These are phyloP conservation scores for Albula goreensis DNA, from an alignment of 2,113 vertebrate species.

Conservation along the genomic window DNA sequence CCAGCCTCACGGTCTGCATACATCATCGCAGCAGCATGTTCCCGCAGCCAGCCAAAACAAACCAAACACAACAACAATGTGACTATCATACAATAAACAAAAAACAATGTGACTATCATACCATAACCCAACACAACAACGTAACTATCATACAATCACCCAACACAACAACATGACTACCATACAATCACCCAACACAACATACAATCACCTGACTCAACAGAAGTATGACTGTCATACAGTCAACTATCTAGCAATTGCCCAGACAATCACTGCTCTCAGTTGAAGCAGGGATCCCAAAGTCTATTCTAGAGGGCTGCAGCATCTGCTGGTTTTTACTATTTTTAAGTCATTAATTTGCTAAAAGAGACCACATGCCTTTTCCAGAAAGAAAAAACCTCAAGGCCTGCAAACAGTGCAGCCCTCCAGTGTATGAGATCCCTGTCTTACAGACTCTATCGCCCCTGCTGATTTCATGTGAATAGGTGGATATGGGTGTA, in stretches of 20 bases:
- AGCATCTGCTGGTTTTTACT: no score
- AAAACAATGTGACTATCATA: constrained; percentile 21
- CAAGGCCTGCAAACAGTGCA: no score
- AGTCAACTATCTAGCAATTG: neutral
- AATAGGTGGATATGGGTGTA: neutral
- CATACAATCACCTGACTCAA: no score
- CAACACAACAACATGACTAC: no score
- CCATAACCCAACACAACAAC: neutral
- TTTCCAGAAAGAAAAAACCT: no score
- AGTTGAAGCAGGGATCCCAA: no score
- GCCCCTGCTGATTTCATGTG: neutral
- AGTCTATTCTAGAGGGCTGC: no score
- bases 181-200: no score
- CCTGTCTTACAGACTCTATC: neutral
- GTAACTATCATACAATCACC: neutral
- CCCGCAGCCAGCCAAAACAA: constrained; percentile 50
- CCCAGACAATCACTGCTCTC: no score
- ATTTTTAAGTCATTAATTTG: no score
- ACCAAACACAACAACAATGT: constrained; percentile 41
- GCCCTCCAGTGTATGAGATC: no score
- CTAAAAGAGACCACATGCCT: no score
- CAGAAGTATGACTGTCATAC: neutral
- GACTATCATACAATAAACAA: constrained; percentile 20
- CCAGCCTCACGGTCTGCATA: constrained; percentile 72
- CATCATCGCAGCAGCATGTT: constrained; percentile 46